Conservation (phyloP, 2,797 vertebrate genomes). For the Paedocypris micromegethes region DNA sequence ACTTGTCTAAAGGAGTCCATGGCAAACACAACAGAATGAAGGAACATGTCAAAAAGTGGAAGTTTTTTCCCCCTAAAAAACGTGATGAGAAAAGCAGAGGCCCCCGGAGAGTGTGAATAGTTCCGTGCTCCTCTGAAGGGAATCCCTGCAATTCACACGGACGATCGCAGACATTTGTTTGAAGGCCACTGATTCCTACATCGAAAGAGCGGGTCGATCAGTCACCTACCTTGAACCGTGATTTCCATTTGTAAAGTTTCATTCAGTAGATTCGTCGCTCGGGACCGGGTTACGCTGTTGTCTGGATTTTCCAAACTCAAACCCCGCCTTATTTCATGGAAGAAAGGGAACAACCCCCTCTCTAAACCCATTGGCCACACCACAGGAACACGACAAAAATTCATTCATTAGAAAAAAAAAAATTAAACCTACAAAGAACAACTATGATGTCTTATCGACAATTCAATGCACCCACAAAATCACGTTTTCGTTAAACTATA, state of each 20-base stretch:
- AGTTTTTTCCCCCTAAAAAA: background rate
- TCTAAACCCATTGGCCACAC: constrained; percentile 31
- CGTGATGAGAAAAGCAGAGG: constrained; percentile 23
- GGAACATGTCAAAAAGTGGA: background rate
- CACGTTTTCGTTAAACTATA: too few relatives aligned
- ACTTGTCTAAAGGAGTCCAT: too few relatives aligned
- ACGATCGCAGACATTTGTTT: background rate
- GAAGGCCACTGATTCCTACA: background rate
- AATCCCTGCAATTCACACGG: constrained; percentile 7
- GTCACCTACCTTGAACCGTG: constrained; percentile 43
- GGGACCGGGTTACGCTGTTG: constrained; percentile 26
- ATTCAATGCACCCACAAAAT: too few relatives aligned
- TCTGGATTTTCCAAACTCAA: constrained; percentile 38
- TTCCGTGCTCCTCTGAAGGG: constrained; percentile 15
- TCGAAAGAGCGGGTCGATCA: background rate
- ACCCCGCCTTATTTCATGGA: constrained; percentile 54
- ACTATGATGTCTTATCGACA: too few relatives aligned
- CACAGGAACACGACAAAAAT: constrained; percentile 18
- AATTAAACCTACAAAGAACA: too few relatives aligned
- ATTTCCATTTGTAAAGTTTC: constrained; percentile 43
- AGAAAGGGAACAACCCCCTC: constrained; percentile 29
- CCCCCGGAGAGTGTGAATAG: constrained; percentile 4
- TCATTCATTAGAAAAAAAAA: background rate
- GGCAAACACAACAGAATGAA: background rate
- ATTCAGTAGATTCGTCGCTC: constrained; percentile 23